A percentile compares a stretch with the other conserved stretches of the same genome.
Conservation (phyloP, 2,113 vertebrate species). For the Ochotona princeps region DNA sequence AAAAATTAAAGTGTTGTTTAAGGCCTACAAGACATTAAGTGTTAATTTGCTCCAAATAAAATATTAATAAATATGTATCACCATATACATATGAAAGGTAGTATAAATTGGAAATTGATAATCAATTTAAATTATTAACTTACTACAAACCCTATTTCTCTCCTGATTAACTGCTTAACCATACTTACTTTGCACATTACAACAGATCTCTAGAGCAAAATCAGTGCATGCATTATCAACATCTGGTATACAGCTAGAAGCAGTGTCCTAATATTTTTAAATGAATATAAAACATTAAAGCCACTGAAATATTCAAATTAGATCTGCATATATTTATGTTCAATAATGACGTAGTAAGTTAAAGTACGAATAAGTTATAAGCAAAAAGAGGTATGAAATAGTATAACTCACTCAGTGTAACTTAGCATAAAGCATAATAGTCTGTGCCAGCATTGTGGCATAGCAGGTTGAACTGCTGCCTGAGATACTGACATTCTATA, state of each 20-base stretch:
- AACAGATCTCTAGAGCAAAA: slow-evolving; percentile 70
- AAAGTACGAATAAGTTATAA: slow-evolving; percentile 38
- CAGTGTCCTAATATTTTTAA: slow-evolving; percentile 37
- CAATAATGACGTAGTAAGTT: slow-evolving; percentile 23
- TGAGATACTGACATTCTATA: no score
- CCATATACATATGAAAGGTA: slow-evolving; percentile 19
- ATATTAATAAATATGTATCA: slow-evolving; percentile 32
- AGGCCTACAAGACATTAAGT: slow-evolving; percentile 15
- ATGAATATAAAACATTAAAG: slow-evolving; percentile 60
- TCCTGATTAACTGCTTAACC: slow-evolving; percentile 52
- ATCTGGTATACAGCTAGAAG: slow-evolving; percentile 68
- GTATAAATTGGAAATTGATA: slow-evolving; percentile 47
- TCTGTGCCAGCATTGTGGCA: not conserved
- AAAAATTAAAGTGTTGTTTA: slow-evolving; percentile 47
- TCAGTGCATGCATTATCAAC: slow-evolving; percentile 59
- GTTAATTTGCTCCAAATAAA: slow-evolving; percentile 53
- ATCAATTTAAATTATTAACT: slow-evolving; percentile 60
- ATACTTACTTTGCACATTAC: slow-evolving; percentile 72
- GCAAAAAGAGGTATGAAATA: not conserved
- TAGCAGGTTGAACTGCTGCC: no score
- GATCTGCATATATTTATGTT: slow-evolving; percentile 31
- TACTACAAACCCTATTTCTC: slow-evolving; percentile 45
- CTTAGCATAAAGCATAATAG: slow-evolving; percentile 28
- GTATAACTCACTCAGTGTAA: slow-evolving; percentile 51
- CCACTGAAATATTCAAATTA: slow-evolving; percentile 37